Evolutionary conservation across 2,888 invertebrate species (phyloP), one percentile per base, ranked within the genome.

Genomic region (Cremastobaeus sp.): DNA sequence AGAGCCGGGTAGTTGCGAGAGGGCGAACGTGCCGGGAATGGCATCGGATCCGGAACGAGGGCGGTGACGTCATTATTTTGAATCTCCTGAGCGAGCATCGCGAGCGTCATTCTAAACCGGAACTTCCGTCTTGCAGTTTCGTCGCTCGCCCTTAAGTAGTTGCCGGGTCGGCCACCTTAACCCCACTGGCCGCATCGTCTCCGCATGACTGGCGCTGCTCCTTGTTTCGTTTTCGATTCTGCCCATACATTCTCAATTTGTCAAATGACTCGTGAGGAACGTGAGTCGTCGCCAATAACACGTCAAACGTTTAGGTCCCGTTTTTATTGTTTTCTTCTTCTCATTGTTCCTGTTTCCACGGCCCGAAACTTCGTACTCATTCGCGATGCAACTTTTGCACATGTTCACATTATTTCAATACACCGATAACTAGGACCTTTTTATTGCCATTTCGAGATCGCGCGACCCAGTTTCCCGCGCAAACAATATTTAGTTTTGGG

Each of bases 21-120:
- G 71, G 45, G 43, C 41, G 66, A 47, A 69, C 74, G 75, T 74
- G 74, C 62, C 48, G 34, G 20, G 75, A 69, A 75, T 73, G 73
- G 68, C 70, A 65, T 69, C 45, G 41, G 64, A 28, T 48, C 41
- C 57, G 54, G 76, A 79, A 79, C 71, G 77, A 74, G 78, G 76
- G 57, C 77, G 76, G 60, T 74, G 72, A 69, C 66, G 79, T 79
- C 81, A 81, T 83, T 81, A 82, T 81, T 83, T 79, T 74, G 76
- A 79, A 81, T 79, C 74, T 77, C 71, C 68, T 47, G 54, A 74
- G 64, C 68, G 72, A 62, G 50, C 48, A 59, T 72, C 68, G 54
- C 47, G 41, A 45, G 47, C 66, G 68, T 77, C 75, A 78, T 78
- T 77, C 74, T 73, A 75, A 76, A 72, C 35, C 70, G 59, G 69